These are phyloP conservation scores for Exaiptasia diaphana DNA, from an alignment of 64 coral and sea anemone genomes.

Conservation along the genomic window DNA sequence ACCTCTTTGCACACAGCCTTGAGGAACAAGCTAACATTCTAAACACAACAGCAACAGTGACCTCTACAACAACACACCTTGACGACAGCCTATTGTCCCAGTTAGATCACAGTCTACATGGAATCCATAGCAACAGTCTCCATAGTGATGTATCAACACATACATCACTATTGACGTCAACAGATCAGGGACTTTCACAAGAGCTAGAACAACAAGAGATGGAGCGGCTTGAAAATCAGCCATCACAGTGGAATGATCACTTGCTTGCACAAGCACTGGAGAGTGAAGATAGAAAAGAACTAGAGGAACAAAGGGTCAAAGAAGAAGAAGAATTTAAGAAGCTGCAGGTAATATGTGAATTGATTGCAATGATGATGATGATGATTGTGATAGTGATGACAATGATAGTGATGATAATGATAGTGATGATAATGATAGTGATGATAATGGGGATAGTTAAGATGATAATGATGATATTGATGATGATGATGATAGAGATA, in stretches of 20 bases:
- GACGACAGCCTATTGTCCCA: not conserved
- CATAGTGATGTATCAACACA: not conserved
- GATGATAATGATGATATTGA: no score
- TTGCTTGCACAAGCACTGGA: slow-evolving; percentile 79
- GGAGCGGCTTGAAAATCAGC: slow-evolving; percentile 75
- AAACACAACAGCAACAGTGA: no score
- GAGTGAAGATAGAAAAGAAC: slow-evolving; percentile 66
- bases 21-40: slow-evolving; percentile 40
- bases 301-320: slow-evolving; percentile 65
- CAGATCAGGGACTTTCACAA: not conserved
- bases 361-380: no score
- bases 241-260: slow-evolving; percentile 74
- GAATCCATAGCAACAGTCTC: not conserved
- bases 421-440: no score
- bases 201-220: slow-evolving; percentile 56
- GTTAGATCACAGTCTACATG: no score
- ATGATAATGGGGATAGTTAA: no score
- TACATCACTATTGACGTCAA: not conserved
- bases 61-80: not conserved
- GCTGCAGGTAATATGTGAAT: slow-evolving; percentile 93
- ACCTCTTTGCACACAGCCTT: slow-evolving; percentile 71
- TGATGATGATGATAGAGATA: no score
- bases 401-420: no score
- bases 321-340: slow-evolving; percentile 89
- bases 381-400: no score